These are phyloP conservation scores for Galago senegalensis DNA, from an alignment of 2,797 vertebrate genomes.

Conservation along the genomic window DNA sequence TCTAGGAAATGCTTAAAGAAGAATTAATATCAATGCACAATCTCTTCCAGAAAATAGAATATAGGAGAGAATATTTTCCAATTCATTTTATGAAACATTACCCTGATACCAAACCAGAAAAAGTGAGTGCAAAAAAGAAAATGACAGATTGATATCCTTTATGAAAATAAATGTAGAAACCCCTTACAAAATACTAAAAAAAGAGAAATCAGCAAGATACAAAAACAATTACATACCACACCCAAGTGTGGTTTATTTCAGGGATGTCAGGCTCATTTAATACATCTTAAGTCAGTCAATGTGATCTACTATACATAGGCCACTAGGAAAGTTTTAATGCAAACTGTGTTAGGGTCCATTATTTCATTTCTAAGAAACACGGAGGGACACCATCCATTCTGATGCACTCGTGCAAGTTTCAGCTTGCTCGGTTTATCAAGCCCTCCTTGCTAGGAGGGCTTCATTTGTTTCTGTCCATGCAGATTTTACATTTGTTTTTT, in stretches of 20 bases:
- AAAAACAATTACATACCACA: neutral
- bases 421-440: no score
- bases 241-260: neutral
- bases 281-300: neutral
- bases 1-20: neutral
- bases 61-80: neutral
- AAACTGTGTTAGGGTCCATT: no score
- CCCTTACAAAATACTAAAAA: neutral
- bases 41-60: neutral
- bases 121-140: neutral
- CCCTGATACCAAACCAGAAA: neutral
- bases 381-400: no score
- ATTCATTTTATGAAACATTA: neutral
- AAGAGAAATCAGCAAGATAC: neutral
- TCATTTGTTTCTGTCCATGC: no score
- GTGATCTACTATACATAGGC: neutral
- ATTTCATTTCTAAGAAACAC: no score
- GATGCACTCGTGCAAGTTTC: no score
- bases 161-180: neutral
- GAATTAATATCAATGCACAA: neutral
- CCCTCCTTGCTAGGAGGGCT: no score
- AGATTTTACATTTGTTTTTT: no score
- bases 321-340: no score
- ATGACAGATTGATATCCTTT: neutral
- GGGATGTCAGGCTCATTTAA: neutral